phyloP scores from a whole-genome alignment of 1,140 invertebrate genomes.

The Oryctes rhinoceros region DNA sequence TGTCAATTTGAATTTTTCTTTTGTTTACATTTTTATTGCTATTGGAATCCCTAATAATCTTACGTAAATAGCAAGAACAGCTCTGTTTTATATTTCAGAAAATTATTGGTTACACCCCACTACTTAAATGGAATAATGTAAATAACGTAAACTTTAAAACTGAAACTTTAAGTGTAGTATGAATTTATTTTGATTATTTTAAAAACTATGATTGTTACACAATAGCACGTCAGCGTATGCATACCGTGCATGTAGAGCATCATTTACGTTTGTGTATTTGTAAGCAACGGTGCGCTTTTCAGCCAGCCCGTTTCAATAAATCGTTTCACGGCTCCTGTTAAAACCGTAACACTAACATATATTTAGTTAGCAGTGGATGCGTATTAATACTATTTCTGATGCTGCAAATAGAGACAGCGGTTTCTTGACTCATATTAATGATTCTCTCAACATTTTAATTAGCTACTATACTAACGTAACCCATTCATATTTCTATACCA shows the following conservation, averaged over 20 bases:
- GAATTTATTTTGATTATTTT: constrained; percentile 38
- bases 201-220: constrained; percentile 35
- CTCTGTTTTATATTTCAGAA: constrained; percentile 28
- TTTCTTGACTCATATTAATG: constrained; percentile 12
- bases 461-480: constrained; percentile 28
- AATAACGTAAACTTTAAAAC: constrained; percentile 25
- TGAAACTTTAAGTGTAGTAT: neutral
- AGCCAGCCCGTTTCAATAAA: constrained; percentile 47
- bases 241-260: constrained; percentile 36
- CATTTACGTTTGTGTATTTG: constrained; percentile 44
- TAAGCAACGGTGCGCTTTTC: constrained; percentile 45
- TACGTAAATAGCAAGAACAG: neutral
- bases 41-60: neutral
- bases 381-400: constrained; percentile 41
- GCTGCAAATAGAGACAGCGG: constrained; percentile 20
- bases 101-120: neutral
- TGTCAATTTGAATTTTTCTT: too few relatives aligned
- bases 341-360: constrained; percentile 45
- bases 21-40: too few relatives aligned
- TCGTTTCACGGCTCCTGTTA: constrained; percentile 45
- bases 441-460: constrained; percentile 34
- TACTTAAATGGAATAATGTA: constrained; percentile 11
- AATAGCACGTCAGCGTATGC: constrained; percentile 31
- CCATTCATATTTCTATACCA: neutral
- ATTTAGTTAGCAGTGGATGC: constrained; percentile 39